Conservation (phyloP, 2,888 invertebrate species). For the Gryllus longicercus region DNA sequence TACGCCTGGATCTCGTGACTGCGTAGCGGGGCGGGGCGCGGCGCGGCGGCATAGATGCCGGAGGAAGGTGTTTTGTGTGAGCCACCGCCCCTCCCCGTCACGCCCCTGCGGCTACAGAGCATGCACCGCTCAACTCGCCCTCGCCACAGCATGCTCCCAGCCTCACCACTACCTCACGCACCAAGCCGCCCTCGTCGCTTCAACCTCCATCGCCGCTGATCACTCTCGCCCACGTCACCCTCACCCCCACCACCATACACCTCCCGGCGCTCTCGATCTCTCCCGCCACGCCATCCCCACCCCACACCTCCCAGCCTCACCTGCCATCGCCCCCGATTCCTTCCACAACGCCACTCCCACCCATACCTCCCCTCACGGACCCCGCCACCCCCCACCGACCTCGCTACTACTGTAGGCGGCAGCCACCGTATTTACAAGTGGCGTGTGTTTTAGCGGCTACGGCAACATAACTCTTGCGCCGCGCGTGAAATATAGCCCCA, state of each 20-base stretch:
- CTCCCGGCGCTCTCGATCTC: background rate
- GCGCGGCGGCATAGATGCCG: background rate
- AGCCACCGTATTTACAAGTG: background rate
- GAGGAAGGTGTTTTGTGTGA: background rate
- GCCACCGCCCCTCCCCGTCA: no score
- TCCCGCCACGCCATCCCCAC: no score
- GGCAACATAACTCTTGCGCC: background rate
- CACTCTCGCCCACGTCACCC: background rate
- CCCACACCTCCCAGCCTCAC: background rate
- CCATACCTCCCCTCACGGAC: background rate
- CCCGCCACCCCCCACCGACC: background rate
- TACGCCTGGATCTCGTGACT: background rate
- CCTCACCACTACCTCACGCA: background rate
- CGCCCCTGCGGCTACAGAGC: background rate
- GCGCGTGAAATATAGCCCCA: background rate
- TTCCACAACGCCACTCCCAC: background rate
- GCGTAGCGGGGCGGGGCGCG: background rate
- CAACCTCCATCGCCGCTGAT: background rate
- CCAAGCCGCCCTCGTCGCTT: background rate
- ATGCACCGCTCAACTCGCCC: background rate
- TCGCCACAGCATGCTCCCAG: background rate
- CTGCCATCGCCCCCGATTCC: background rate
- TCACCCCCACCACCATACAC: no score
- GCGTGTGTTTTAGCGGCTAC: slow-evolving; percentile 6
- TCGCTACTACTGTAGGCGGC: background rate